Evolutionary conservation across 2,797 vertebrate genomes (phyloP), one percentile per base, ranked within the genome.

Genomic region (Urosaurus nigricauda): DNA sequence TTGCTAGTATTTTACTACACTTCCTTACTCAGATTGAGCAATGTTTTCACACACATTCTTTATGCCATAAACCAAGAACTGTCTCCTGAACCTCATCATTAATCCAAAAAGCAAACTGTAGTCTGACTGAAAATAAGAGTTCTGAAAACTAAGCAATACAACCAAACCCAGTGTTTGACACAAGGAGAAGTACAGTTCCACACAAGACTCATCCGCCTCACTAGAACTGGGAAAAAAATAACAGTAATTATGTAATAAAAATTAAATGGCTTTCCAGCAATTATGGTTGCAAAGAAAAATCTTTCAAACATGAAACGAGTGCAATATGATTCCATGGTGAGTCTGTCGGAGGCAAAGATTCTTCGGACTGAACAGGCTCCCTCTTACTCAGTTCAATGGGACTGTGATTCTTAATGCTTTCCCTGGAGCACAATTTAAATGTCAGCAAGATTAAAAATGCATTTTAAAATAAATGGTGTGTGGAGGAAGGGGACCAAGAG

Each of bases 361-460:
- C 26, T 78, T 77, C 77, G 58, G n/a, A 70, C 35, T 40, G 17
- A 79, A 56, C 70, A 70, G 51, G 60, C 74, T 79, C 73, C 74
- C 47, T 43, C 60, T 60, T 84, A 70, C 63, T 70, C 12, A 70
- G 58, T 83, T 77, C 79, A 77, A 43, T 19, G 37, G 71, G 79
- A 43, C 11, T 86, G 84, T 58, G 65, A 74, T 82, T 65, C 78
- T 81, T 77, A 86, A 56, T 75, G 58, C 13, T 77, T 86, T 86
- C 79, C 71, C 47, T 53, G 63, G 51, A 58, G 60, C 47, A 65
- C 29, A 86, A 89, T 83, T 77, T 90, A 88, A 90, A 92, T 89
- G 89, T 94, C 90, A 89, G 84, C 58, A 37, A 86, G 90, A 93
- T 87, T 90, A 88, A 87, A 88, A 88, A 84, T 84, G 83, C 84